Evolutionary conservation across 2,797 vertebrate genomes (phyloP).

Genomic region (Acanthopagrus latus): DNA sequence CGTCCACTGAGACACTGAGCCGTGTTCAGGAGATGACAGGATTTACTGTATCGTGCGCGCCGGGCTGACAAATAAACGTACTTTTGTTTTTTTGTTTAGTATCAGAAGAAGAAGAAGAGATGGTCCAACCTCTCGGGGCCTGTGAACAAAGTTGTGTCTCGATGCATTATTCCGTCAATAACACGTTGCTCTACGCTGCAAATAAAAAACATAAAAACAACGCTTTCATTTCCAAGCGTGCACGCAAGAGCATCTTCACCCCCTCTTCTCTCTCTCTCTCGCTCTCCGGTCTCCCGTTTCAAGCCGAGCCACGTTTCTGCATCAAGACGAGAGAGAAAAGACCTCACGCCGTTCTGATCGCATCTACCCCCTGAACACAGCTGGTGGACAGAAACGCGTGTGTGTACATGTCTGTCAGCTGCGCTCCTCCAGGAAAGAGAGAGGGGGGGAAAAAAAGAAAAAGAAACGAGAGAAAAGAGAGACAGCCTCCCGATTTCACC

Average conservation of each 20-base stretch:
- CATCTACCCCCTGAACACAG: conserved; percentile 57
- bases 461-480: too few relatives aligned
- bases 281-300: too few relatives aligned
- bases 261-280: conserved; percentile 36
- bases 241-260: conserved; percentile 56
- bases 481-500: conserved; percentile 30
- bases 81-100: conserved; percentile 20
- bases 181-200: conserved; percentile 57
- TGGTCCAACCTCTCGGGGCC: conserved; percentile 29
- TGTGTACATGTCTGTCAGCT: conserved; percentile 69
- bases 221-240: conserved; percentile 24
- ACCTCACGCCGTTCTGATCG: conserved; percentile 21
- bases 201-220: not conserved
- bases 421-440: conserved; percentile 50
- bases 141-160: conserved; percentile 77
- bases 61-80: conserved; percentile 20
- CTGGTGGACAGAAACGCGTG: conserved; percentile 67
- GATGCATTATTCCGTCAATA: conserved; percentile 68
- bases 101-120: not conserved
- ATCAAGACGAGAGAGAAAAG: conserved; percentile 1
- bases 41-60: conserved; percentile 6
- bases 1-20: conserved; percentile 29
- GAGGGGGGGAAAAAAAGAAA: not conserved
- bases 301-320: conserved; percentile 64
- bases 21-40: conserved; percentile 34